Base-by-base conservation (phyloP, 2,113 vertebrate genomes). In the human region DNA sequence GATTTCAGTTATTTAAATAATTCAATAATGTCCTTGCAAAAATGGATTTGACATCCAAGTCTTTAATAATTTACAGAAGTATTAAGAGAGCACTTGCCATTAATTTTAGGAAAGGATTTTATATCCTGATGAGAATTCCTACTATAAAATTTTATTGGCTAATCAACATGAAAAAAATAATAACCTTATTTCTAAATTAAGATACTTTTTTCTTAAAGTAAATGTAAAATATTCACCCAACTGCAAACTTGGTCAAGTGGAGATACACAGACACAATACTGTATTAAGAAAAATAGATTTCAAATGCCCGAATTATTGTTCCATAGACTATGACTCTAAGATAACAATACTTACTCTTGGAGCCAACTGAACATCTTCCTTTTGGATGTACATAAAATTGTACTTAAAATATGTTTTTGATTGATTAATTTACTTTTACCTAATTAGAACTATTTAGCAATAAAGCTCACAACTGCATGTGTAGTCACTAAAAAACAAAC, bases 1-100 rank as follows among this genome's bases (percentile, higher is more conserved):
- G 16, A 88, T 88, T 90, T 23, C 20, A 85, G 3, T 17, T 93
- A 88, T 55, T 90, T 13, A 93, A 94, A 83, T 84, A 92, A 90
- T 43, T 95, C 38, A 96, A 52, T 87, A 70, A 50, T 13, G 52
- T 12, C 13, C 23, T 89, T 88, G 16, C 7, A 85, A 79, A 95
- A 93, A 73, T 80, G 2, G 52, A 89, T 72, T 48, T 83, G 55
- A 50, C 14, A 73, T 72, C 25, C 14, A 79, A 38, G 1, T 94
- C 45, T 55, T 79, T 7, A 73, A 40, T 66, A 85, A 81, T 78
- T 82, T 32, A 61, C 12, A 12, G 8, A 90, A 66, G 11, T 66
- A 38, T 75, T 83, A 55, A 80, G 57, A 82, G 0, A 52, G 4
- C 8, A 75, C 50, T 96, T 96, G 43, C 9, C 43, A 40, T 85